phyloP scores from a whole-genome alignment of 2,797 vertebrate species.

The Sebastes diaconus region DNA sequence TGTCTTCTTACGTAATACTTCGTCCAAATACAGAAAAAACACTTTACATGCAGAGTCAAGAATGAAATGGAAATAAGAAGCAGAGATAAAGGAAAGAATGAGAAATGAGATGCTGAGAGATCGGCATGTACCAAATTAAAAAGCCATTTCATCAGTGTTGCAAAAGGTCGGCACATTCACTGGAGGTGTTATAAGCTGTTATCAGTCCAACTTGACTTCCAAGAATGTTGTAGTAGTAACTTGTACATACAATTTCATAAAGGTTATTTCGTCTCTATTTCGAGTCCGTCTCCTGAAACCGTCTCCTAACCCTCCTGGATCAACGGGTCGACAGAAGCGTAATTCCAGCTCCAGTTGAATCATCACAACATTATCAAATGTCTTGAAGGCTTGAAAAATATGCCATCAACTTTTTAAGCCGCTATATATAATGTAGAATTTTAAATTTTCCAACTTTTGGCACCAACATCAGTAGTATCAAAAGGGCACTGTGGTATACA shows the following conservation, averaged over 20 bases:
- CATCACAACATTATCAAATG: no score
- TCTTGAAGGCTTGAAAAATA: no score
- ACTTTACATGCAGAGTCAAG: not conserved
- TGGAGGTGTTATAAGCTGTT: not conserved
- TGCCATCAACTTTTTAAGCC: no score
- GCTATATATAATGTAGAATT: no score
- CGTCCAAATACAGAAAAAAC: not conserved
- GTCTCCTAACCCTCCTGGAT: not conserved
- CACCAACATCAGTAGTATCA: no score
- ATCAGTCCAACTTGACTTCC: not conserved
- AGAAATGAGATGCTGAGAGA: not conserved
- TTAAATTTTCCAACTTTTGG: no score
- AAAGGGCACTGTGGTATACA: no score
- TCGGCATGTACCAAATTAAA: not conserved
- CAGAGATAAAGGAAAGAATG: not conserved
- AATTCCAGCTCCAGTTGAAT: not conserved
- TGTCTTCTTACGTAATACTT: not conserved
- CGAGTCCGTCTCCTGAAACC: not conserved
- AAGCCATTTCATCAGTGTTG: not conserved
- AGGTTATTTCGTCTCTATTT: not conserved
- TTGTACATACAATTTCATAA: not conserved
- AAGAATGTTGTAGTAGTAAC: not conserved
- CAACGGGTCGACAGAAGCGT: not conserved
- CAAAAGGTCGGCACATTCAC: not conserved
- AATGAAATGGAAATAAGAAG: not conserved